Base-by-base conservation (phyloP, 2,888 invertebrate species). In the Baronia brevicornis region DNA sequence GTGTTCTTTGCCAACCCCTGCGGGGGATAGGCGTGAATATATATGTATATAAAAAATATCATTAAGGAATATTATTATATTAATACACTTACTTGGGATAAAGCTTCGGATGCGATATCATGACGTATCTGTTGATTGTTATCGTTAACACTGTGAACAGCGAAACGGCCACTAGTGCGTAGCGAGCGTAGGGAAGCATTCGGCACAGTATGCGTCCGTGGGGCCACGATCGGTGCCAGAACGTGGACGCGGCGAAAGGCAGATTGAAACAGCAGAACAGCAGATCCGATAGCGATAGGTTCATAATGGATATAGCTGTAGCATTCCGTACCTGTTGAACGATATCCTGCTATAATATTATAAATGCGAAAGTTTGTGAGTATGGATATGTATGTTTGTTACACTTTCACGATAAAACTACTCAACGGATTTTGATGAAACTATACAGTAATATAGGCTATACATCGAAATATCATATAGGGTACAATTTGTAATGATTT, bases 271-370 rank as follows among this genome's bases (percentile, higher is more conserved):
- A 91, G 68, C 93, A 92, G 56, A 92, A 92, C 59, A 94, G 85
- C 42, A 94, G 78, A 60, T 94, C 94, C 11, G 93, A 91, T 8
- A 88, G 82, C 10, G 92, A 91, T 11, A 94, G 79, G 67, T 92
- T 93, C 74, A 94, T 92, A 46, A 94, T 94, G 73, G 94, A 94
- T 33, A 92, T 88, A 5, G 93, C 92, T 0, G 94, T 94, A 0
- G 93, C 93, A 56, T 93, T 93, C 33, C 90, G 90, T 11, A 92
- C 88, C 92, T 93, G 84, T 3, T 69, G 71, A 29, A 46, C 32
- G 28, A 39, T 35, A 35, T 10, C 7, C 4, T 5, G 4, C 2
- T 5, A 4, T 7, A 9, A 8, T 28, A 11, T 5, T 11, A 3
- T 3, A 9, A 18, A 5, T 10, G n/a, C n/a, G n/a, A n/a, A n/a